Percentiles rank a stretch among this genome's conserved stretches.
phyloP scores from a whole-genome alignment of 2,888 invertebrate genomes.

The Lamellibrachia columna region DNA sequence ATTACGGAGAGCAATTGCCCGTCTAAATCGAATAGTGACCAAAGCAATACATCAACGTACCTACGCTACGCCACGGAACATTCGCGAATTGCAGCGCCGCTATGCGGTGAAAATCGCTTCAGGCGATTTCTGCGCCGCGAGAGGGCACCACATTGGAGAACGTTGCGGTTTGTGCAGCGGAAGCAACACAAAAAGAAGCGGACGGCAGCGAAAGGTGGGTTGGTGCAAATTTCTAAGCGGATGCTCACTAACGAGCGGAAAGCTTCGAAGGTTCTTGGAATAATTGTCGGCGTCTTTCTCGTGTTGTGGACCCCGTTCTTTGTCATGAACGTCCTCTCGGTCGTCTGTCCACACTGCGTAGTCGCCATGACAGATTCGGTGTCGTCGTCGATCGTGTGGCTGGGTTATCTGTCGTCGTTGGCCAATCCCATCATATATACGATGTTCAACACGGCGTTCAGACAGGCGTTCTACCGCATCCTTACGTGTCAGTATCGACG shows the following conservation, averaged over 20 bases:
- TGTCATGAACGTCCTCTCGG: conserved; percentile 58
- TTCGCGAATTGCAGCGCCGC: not conserved
- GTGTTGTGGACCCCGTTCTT: conserved; percentile 65
- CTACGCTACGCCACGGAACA: not conserved
- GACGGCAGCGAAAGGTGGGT: conserved; percentile 64
- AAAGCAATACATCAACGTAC: not conserved
- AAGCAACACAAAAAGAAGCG: conserved; percentile 50
- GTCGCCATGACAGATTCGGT: conserved; percentile 49
- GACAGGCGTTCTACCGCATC: conserved; percentile 56
- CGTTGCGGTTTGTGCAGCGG: not conserved
- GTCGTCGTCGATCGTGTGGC: conserved; percentile 62
- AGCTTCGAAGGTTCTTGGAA: conserved; percentile 64
- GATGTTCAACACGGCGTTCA: conserved; percentile 64
- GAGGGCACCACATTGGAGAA: not conserved
- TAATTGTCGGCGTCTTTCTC: conserved; percentile 64
- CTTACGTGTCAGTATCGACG: conserved; percentile 47
- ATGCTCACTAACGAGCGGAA: conserved; percentile 58
- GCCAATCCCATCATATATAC: conserved; percentile 66
- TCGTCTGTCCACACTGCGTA: conserved; percentile 53
- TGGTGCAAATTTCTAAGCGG: conserved; percentile 54
- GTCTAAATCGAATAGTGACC: not conserved
- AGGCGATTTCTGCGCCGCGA: conserved; percentile 7
- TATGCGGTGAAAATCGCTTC: not conserved
- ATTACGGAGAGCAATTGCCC: not conserved
- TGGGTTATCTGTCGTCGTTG: conserved; percentile 63